phyloP scores from a whole-genome alignment of 2,888 invertebrate genomes.

The Drosophila putrida region DNA sequence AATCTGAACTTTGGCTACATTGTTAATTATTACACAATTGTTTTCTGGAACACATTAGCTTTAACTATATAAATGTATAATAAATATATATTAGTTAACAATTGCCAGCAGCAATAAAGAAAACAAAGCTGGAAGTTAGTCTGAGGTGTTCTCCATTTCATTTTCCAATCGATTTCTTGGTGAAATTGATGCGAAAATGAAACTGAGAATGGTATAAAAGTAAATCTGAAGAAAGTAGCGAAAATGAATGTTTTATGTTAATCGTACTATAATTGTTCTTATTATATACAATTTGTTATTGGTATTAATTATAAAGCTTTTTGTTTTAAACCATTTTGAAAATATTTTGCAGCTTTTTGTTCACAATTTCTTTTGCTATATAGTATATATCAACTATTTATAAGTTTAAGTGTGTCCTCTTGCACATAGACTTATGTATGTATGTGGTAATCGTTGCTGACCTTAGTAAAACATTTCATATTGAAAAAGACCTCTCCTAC shows the following conservation, averaged over 20 bases:
- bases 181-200: background rate
- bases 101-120: constrained; percentile 27
- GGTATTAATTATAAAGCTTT: constrained; percentile 64
- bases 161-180: background rate
- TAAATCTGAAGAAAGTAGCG: constrained; percentile 8
- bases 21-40: constrained; percentile 63
- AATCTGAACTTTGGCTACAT: constrained; percentile 72
- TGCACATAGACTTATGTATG: background rate
- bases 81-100: constrained; percentile 35
- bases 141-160: background rate
- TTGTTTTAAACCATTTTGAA: constrained; percentile 60
- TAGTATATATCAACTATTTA: constrained; percentile 16
- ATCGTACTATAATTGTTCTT: constrained; percentile 23
- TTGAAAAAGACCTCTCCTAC: constrained; percentile 54
- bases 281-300: constrained; percentile 46
- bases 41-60: constrained; percentile 73
- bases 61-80: constrained; percentile 54
- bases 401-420: background rate
- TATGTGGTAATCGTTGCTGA: constrained; percentile 40
- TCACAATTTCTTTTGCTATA: constrained; percentile 4
- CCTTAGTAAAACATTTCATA: constrained; percentile 81
- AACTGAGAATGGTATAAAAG: constrained; percentile 1
- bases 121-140: constrained; percentile 22
- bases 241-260: constrained; percentile 18
- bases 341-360: constrained; percentile 35